A percentile compares a stretch with the other conserved stretches of the same genome.
Evolutionary conservation across 2,797 vertebrate species (phyloP).

Genomic region (Lemur catta): DNA sequence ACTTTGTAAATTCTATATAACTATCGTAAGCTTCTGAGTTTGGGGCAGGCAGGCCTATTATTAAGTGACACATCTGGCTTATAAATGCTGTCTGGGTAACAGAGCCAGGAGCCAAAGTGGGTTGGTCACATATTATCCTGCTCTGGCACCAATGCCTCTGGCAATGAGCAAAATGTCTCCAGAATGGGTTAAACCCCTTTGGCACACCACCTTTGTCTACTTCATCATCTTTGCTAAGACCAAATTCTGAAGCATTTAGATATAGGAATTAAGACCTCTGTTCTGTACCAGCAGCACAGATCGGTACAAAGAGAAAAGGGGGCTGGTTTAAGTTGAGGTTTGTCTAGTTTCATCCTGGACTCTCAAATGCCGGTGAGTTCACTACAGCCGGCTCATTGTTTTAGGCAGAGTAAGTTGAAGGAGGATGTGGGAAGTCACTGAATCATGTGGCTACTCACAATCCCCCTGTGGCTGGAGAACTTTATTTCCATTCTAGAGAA

Average conservation of each 20-base stretch:
- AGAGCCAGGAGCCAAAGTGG: neutral
- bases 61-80: neutral
- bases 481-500: constrained; percentile 9
- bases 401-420: neutral
- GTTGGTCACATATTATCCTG: neutral
- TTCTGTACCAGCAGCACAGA: neutral
- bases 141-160: neutral
- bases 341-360: neutral
- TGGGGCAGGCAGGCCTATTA: neutral
- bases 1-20: neutral
- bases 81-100: neutral
- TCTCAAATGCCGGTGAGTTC: neutral
- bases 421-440: neutral
- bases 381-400: neutral
- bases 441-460: neutral
- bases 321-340: neutral
- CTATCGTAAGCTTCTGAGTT: neutral
- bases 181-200: neutral
- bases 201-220: neutral
- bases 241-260: neutral
- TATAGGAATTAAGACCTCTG: neutral
- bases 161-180: neutral
- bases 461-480: neutral
- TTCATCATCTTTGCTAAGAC: neutral
- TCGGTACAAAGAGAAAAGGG: neutral